Conservation (phyloP, 1,140 invertebrate genomes). For the Ostrea edulis region DNA sequence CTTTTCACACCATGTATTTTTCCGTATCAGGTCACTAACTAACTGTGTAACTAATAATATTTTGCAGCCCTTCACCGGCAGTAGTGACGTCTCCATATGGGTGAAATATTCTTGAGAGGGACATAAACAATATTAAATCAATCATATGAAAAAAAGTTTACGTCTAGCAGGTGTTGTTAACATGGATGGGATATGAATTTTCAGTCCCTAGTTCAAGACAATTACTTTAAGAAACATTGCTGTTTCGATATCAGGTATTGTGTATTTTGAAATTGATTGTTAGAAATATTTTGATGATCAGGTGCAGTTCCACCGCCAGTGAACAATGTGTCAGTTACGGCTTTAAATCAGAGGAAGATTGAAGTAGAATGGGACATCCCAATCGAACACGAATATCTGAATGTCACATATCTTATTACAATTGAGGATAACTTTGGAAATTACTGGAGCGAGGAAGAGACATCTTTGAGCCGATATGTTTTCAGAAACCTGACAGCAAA, state of each 20-base stretch:
- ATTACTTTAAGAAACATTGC: no score
- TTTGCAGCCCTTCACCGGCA: no score
- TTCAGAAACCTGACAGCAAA: neutral
- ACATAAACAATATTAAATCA: no score
- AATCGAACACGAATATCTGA: conserved; percentile 14
- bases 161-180: no score
- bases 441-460: neutral
- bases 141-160: no score
- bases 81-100: no score
- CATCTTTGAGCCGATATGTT: neutral
- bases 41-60: no score
- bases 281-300: neutral
- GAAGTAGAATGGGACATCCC: neutral
- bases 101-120: no score
- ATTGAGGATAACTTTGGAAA: neutral
- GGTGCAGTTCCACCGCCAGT: neutral
- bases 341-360: neutral
- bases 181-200: no score
- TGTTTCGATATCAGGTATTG: neutral
- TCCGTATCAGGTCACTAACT: no score
- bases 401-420: neutral
- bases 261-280: neutral
- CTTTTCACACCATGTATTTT: no score
- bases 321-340: neutral
- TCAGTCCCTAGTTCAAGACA: no score